These are phyloP conservation scores for human DNA, from an alignment of 2,113 vertebrate genomes.

Conservation along the genomic window DNA sequence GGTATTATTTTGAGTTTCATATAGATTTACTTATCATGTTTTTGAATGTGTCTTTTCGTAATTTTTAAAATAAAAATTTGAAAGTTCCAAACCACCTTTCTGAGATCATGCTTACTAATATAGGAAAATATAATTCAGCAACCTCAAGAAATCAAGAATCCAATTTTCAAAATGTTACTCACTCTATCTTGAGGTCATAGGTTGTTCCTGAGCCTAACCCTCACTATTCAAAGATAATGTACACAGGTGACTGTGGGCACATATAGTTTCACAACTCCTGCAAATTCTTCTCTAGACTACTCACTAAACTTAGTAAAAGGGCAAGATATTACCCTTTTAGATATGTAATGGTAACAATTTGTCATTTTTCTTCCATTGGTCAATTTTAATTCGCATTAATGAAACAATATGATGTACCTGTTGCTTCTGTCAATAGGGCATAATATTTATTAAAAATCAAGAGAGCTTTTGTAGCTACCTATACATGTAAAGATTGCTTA, in stretches of 20 bases:
- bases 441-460: neutral
- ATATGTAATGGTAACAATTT: neutral
- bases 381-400: neutral
- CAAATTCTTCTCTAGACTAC: neutral
- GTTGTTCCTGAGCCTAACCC: neutral
- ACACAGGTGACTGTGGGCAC: neutral
- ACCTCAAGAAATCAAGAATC: neutral
- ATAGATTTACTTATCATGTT: neutral
- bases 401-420: neutral
- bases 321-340: neutral
- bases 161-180: neutral
- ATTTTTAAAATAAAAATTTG: neutral
- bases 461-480: neutral
- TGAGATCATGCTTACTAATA: neutral
- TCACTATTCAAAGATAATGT: neutral
- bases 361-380: neutral
- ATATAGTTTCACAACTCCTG: neutral
- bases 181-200: neutral
- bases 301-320: neutral
- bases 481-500: neutral
- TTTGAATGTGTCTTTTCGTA: neutral
- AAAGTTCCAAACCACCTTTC: neutral
- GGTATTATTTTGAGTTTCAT: neutral
- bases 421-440: neutral
- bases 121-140: neutral